A percentile compares a stretch with the other conserved stretches of the same genome.
These are phyloP conservation scores for Mus caroli DNA, from an alignment of 2,797 vertebrate species.

Conservation along the genomic window DNA sequence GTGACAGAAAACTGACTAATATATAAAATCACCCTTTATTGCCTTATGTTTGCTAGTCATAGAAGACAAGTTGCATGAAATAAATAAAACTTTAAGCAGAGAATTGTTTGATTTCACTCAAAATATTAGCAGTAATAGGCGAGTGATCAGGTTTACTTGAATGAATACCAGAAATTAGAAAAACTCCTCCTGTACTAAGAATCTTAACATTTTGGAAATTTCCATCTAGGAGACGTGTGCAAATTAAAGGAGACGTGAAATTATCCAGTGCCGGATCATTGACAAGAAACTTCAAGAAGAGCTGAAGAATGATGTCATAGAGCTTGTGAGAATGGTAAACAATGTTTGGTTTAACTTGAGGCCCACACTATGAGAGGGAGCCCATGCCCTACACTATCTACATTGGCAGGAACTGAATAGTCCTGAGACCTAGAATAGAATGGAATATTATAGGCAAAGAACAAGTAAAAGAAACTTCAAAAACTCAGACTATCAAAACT, in stretches of 20 bases:
- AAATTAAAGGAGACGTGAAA: background rate
- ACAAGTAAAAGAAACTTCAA: background rate
- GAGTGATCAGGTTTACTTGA: background rate
- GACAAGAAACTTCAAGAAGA: background rate
- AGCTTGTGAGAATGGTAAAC: background rate
- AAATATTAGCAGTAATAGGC: background rate
- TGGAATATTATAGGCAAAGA: background rate
- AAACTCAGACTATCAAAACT: background rate
- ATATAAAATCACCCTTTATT: background rate
- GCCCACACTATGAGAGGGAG: background rate
- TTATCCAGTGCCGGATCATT: background rate
- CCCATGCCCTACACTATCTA: background rate
- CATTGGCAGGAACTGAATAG: background rate
- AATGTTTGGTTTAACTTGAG: background rate
- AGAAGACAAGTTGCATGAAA: background rate
- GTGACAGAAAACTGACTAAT: background rate
- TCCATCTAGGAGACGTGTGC: fast-evolving
- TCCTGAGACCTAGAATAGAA: background rate
- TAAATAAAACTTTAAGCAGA: background rate
- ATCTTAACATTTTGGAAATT: background rate
- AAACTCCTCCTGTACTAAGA: background rate
- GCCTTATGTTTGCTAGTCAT: background rate
- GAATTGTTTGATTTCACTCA: background rate
- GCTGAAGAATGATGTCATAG: too few species aligned
- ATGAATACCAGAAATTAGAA: background rate